A percentile compares a stretch with the other conserved stretches of the same genome.
These are phyloP conservation scores for Hypotaenidia philippensis DNA, from an alignment of 2,797 vertebrate species.

Conservation along the genomic window DNA sequence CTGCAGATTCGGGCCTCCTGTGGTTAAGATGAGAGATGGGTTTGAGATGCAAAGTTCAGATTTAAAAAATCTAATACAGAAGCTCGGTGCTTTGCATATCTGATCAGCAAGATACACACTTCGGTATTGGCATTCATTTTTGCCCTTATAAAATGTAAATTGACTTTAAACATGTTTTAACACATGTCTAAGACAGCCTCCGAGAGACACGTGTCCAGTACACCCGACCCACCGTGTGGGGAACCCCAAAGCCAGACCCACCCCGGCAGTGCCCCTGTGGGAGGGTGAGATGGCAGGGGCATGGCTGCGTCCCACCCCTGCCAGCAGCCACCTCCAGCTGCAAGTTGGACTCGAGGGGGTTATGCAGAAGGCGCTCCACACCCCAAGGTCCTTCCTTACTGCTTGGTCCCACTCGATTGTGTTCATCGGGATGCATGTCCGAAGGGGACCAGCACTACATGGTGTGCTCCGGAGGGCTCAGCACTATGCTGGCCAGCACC, in stretches of 20 bases:
- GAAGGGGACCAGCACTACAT: neutral
- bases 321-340: neutral
- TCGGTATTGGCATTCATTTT: neutral
- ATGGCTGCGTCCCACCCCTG: rapidly evolving
- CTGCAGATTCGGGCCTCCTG: conserved; percentile 20
- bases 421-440: neutral
- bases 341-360: rapidly evolving
- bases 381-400: neutral
- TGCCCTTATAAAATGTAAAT: neutral
- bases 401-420: rapidly evolving
- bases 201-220: neutral
- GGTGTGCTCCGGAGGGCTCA: neutral
- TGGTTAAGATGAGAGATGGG: conserved; percentile 33
- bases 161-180: neutral
- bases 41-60: conserved; percentile 32
- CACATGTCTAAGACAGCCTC: neutral
- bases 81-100: neutral
- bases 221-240: neutral
- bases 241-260: neutral
- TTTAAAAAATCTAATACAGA: neutral
- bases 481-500: rapidly evolving
- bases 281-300: rapidly evolving
- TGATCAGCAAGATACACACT: neutral
- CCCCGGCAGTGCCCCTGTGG: neutral
- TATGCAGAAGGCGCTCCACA: neutral